These are phyloP conservation scores for Acrocephalus kingi DNA, from an alignment of 2,113 vertebrate species.

Conservation along the genomic window DNA sequence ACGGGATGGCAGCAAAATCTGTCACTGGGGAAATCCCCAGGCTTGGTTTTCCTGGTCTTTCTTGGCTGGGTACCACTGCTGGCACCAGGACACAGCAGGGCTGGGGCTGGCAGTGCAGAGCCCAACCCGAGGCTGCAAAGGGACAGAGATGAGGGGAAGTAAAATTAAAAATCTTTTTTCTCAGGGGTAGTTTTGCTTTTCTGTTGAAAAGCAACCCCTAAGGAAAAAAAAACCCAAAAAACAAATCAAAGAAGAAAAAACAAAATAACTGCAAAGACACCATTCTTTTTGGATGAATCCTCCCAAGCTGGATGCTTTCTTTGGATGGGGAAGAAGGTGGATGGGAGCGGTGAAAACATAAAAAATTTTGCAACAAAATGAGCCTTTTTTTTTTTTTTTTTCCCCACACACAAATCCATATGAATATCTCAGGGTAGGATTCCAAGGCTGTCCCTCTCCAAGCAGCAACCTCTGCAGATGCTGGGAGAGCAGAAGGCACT, in stretches of 20 bases:
- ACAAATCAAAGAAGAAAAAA: not conserved
- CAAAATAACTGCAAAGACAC: not conserved
- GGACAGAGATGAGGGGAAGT: not conserved
- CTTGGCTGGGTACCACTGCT: not conserved
- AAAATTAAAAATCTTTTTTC: not conserved
- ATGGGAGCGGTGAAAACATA: not conserved
- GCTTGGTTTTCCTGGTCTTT: not conserved
- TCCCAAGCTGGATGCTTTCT: not conserved
- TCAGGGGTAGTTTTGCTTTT: not conserved
- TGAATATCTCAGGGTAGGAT: not conserved
- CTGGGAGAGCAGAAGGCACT: not conserved
- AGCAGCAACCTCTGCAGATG: not conserved
- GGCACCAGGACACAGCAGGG: not conserved
- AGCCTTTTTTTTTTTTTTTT: too few species aligned
- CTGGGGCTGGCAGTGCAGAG: not conserved
- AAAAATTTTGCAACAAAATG: not conserved
- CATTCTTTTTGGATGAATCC: not conserved
- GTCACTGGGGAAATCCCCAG: not conserved
- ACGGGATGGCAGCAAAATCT: not conserved
- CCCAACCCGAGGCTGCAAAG: not conserved
- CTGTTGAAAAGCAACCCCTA: not conserved
- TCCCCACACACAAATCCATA: not conserved
- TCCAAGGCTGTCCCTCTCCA: not conserved
- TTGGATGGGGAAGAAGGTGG: not conserved
- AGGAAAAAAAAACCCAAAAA: not conserved